Evolutionary conservation across 2,113 vertebrate species (phyloP).

Genomic region (Carlito syrichta): DNA sequence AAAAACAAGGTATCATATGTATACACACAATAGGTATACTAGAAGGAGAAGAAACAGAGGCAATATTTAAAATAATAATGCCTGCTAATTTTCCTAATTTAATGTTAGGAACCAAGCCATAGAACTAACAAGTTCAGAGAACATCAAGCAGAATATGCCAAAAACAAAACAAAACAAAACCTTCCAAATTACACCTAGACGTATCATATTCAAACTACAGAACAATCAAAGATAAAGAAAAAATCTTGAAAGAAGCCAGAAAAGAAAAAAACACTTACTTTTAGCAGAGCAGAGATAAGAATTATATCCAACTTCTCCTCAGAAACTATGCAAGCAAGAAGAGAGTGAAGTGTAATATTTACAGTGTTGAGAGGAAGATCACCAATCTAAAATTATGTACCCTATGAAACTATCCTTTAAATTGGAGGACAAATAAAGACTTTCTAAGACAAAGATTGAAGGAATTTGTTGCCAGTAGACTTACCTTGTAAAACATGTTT

Average conservation of each 20-base stretch:
- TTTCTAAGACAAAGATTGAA: not conserved
- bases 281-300: not conserved
- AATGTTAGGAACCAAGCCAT: not conserved
- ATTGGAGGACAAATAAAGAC: not conserved
- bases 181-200: not conserved
- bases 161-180: fast-evolving
- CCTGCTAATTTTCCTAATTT: not conserved
- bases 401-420: not conserved
- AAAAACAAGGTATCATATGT: not conserved
- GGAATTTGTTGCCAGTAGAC: not conserved
- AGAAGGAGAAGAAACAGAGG: not conserved
- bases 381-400: not conserved
- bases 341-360: not conserved
- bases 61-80: not conserved
- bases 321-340: not conserved
- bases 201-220: not conserved
- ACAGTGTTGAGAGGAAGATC: not conserved
- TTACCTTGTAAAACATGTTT: too few species aligned
- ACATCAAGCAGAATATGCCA: not conserved
- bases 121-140: not conserved
- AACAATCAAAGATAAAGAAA: not conserved
- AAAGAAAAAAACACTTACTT: not conserved
- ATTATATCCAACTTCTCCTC: not conserved
- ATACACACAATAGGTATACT: not conserved
- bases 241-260: not conserved